Evolutionary conservation across 2,797 vertebrate species (phyloP), one percentile per base, ranked within the genome.

Genomic region (Alcedo atthis): DNA sequence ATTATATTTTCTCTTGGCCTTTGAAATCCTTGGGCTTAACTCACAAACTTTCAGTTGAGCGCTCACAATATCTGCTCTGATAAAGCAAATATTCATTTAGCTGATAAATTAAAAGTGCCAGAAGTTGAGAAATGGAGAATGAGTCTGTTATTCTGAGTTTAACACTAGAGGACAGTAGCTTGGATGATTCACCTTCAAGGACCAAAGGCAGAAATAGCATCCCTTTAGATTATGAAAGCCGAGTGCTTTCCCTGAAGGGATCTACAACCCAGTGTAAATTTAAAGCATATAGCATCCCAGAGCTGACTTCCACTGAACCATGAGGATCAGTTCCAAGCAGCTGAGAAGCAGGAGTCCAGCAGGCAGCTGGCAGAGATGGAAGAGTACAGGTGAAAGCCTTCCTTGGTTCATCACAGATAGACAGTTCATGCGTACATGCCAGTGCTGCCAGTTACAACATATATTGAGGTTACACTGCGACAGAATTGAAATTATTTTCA

Each of bases 31-130:
- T 46, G 61, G 83, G 62, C 76, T 83, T 85, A 57, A 75, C 46
- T 87, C 54, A 46, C 43, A 66, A 81, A 73, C 48, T 87, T 92
- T 68, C 62, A 68, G 21, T 85, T 75, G 73, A 58, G 24, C 33
- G 81, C 42, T 90, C 69, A 71, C 24, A 58, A 37, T 81, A 70
- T 86, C 19, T 85, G 14, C 28, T 54, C 32, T 82, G 35, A 37
- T 37, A 12, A 37, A 11, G 35, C 35, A 37, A 37, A 37, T 37
- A 37, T 37, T 37, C 35, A 37, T 37, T 74, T 92, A 64, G 84
- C 59, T 92, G 63, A 86, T 45, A 94, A 94, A 90, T 93, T 87
- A 81, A 62, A 62, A 91, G 51, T 74, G 78, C 92, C 75, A 73
- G 70, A 62, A 87, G 63, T 91, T 33, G 81, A 87, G 58, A 83